phyloP scores from a whole-genome alignment of 35 echinoderm and acorn worm species.

The Heliocidaris erythrogramma region DNA sequence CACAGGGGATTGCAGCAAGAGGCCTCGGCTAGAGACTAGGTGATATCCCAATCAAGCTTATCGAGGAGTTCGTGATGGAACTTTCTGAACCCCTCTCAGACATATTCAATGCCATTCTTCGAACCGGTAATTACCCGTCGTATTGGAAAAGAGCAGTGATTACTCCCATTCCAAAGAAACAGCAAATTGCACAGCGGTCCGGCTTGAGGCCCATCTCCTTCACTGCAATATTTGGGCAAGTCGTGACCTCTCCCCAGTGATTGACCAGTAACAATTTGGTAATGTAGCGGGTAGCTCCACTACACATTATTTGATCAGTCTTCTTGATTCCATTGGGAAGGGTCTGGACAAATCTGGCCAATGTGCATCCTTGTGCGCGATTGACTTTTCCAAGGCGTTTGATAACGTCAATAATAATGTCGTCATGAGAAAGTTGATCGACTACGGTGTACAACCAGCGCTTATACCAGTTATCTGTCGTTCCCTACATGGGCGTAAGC shows the following conservation, averaged over 20 bases:
- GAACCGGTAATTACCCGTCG: too few species aligned
- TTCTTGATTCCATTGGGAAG: conserved; percentile 27
- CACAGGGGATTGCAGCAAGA: too few species aligned
- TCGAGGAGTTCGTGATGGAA: too few species aligned
- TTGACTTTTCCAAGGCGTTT: conserved; percentile 50
- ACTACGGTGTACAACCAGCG: neutral
- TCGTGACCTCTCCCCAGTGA: neutral
- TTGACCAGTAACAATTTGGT: conserved; percentile 46
- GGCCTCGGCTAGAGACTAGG: too few species aligned
- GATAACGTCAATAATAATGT: conserved; percentile 43
- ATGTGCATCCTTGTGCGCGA: neutral
- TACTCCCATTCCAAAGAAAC: too few species aligned
- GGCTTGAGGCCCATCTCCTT: too few species aligned
- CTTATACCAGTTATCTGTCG: neutral
- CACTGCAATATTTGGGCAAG: too few species aligned
- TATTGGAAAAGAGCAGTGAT: too few species aligned
- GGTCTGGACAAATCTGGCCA: conserved; percentile 28
- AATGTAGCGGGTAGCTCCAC: conserved; percentile 34
- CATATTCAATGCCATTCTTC: too few species aligned
- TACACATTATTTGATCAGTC: conserved; percentile 46
- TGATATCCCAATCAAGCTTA: too few species aligned
- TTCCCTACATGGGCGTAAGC: neutral
- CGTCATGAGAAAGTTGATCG: neutral
- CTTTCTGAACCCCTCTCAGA: too few species aligned
- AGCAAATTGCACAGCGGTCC: too few species aligned